Base-by-base conservation (phyloP, 2,888 invertebrate species). In the Heliconius ethilla region DNA sequence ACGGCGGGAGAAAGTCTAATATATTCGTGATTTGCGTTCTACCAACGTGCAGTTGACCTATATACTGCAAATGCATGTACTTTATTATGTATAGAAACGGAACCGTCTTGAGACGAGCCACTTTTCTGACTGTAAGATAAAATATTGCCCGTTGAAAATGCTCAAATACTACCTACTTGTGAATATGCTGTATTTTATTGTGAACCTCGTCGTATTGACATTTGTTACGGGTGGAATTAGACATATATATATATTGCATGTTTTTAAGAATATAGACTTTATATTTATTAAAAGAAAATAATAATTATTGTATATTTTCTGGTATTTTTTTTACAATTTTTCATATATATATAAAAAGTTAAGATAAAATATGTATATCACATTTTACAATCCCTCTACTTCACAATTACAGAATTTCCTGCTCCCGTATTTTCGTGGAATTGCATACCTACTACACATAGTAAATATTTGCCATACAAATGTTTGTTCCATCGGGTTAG, bases 61-160 rank as follows among this genome's bases (percentile, higher is more conserved):
- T 82, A 82, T 82, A 82, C 82, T 76, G 81, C 77, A 82, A 80
- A 78, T 82, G 82, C 82, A 82, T 81, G 80, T 82, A 81, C 76
- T 82, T 82, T 82, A 82, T 82, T 82, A 82, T 82, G 82, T 82
- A 82, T 82, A 80, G 82, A 75, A 77, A 78, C 79, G 78, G 80
- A 81, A 81, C 78, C 80, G 80, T 81, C 80, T 82, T 80, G 80
- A 80, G 81, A 81, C 82, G 79, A 79, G 81, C 81, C 76, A 75
- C 79, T 75, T 81, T 74, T 81, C 82, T 77, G 79, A 80, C 82
- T 81, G 77, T 80, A 79, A 82, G 78, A 82, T 82, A 83, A 82
- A 81, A 82, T 82, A 82, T 82, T 80, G 79, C 81, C 80, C 78
- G 82, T 78, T 82, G 80, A 79, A 82, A 83, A 80, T 80, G 81